A percentile compares a stretch with the other conserved stretches of the same genome.
These are phyloP conservation scores for Drosophila oshimai DNA, from an alignment of 1,140 invertebrate genomes.

Conservation along the genomic window DNA sequence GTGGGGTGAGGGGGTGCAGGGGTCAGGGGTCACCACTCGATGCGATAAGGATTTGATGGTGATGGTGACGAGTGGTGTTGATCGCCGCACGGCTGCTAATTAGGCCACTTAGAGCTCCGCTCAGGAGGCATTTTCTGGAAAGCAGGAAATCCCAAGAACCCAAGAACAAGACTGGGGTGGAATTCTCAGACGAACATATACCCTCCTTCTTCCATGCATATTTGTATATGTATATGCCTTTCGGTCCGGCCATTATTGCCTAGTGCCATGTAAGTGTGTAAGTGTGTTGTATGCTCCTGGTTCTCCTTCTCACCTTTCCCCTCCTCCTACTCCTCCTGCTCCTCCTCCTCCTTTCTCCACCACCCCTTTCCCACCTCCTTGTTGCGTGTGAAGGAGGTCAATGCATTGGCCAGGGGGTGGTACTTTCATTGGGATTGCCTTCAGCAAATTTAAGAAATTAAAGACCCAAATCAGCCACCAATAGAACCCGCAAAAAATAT, in stretches of 20 bases:
- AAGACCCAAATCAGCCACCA: not conserved
- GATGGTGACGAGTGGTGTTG: constrained; percentile 71
- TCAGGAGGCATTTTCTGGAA: constrained; percentile 58
- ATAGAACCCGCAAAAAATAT: not conserved
- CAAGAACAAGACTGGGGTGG: constrained; percentile 45
- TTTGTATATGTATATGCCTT: not conserved
- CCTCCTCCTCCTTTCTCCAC: too few species aligned
- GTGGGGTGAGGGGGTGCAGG: not conserved
- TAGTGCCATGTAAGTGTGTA: constrained; percentile 65
- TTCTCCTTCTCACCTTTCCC: not conserved
- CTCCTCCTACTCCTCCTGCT: not conserved
- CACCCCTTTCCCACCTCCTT: constrained; percentile 3
- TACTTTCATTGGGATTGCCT: constrained; percentile 1
- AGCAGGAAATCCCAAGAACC: constrained; percentile 66
- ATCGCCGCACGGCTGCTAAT: constrained; percentile 78
- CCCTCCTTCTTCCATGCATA: not conserved
- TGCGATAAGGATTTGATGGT: constrained; percentile 1
- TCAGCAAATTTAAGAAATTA: not conserved
- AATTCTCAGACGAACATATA: constrained; percentile 4
- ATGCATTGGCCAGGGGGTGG: constrained; percentile 43
- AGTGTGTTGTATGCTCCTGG: constrained; percentile 22
- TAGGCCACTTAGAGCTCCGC: constrained; percentile 73
- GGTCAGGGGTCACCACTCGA: constrained; percentile 40
- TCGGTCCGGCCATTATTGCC: constrained; percentile 55
- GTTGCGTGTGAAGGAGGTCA: constrained; percentile 61